phyloP scores from a whole-genome alignment of 2,888 invertebrate genomes.

The Quadroppia sp. region DNA sequence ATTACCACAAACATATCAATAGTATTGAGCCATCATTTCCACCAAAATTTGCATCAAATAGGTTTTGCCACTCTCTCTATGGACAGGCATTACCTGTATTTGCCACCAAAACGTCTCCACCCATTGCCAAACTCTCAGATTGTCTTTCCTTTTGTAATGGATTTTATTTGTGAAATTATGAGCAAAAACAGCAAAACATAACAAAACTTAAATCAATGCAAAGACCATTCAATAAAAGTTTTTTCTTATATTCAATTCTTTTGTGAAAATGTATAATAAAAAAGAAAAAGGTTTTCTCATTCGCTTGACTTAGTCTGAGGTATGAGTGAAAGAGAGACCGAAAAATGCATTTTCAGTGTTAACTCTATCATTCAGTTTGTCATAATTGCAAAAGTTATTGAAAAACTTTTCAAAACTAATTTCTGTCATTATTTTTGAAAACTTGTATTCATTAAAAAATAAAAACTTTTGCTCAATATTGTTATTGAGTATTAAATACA shows the following conservation, averaged over 20 bases:
- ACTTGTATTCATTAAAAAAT: too few relatives aligned
- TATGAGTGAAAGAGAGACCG: neutral
- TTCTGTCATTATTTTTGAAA: too few relatives aligned
- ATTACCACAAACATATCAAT: slow-evolving; percentile 28
- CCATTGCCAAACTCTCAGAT: neutral
- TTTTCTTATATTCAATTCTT: neutral
- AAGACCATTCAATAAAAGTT: neutral
- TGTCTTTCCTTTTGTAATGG: neutral
- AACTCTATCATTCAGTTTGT: neutral
- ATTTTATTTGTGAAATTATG: too few relatives aligned
- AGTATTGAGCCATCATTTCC: neutral
- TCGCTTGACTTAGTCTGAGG: slow-evolving; percentile 3
- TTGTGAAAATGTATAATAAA: slow-evolving; percentile 12
- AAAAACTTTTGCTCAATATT: too few relatives aligned
- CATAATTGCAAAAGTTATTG: slow-evolving; percentile 1
- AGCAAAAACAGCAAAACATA: neutral
- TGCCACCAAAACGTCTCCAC: slow-evolving; percentile 19
- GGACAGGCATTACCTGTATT: neutral
- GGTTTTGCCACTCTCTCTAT: neutral
- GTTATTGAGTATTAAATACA: too few relatives aligned
- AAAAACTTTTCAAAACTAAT: too few relatives aligned
- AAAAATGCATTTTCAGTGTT: neutral
- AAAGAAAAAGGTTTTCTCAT: neutral
- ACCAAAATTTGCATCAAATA: neutral
- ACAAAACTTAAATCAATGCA: too few relatives aligned